A percentile compares a stretch with the other conserved stretches of the same genome.
These are phyloP conservation scores for Electrona antarctica DNA, from an alignment of 2,113 vertebrate species.

Conservation along the genomic window DNA sequence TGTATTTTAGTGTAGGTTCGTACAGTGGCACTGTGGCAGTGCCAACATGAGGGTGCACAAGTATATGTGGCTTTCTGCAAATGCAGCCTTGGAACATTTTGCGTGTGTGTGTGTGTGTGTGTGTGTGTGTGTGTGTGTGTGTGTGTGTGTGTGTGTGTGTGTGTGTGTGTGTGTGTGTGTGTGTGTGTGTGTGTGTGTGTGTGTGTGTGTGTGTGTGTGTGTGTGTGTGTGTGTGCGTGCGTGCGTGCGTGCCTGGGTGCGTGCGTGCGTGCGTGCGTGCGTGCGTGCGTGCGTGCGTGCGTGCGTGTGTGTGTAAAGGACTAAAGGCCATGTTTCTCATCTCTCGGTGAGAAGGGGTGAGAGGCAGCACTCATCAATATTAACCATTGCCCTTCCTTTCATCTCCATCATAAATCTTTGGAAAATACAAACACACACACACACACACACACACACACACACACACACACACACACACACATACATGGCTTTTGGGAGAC, in stretches of 20 bases:
- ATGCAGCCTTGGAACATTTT: no score
- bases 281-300: slow-evolving; percentile 19
- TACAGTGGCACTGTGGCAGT: no score
- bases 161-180: background rate
- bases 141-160: slow-evolving; percentile 47
- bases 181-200: background rate
- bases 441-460: background rate
- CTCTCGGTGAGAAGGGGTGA: slow-evolving; percentile 65
- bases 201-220: slow-evolving; percentile 6
- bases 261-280: background rate
- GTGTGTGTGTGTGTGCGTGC: background rate
- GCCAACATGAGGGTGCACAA: no score
- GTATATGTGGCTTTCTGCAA: no score
- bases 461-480: background rate
- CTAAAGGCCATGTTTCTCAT: slow-evolving; percentile 75
- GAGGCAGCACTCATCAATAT: slow-evolving; percentile 78
- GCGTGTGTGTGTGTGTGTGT: background rate
- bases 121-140: slow-evolving; percentile 34
- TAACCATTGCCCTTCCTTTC: slow-evolving; percentile 76
- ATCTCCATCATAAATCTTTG: slow-evolving; percentile 69
- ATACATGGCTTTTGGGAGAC: no score
- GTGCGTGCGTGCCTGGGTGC: slow-evolving; percentile 1
- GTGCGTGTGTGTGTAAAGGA: slow-evolving; percentile 62
- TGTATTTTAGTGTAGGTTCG: no score
- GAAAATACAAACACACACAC: slow-evolving; percentile 31